Base-by-base conservation (phyloP, 2,888 invertebrate genomes). In the Leptogaster cylindrica region DNA sequence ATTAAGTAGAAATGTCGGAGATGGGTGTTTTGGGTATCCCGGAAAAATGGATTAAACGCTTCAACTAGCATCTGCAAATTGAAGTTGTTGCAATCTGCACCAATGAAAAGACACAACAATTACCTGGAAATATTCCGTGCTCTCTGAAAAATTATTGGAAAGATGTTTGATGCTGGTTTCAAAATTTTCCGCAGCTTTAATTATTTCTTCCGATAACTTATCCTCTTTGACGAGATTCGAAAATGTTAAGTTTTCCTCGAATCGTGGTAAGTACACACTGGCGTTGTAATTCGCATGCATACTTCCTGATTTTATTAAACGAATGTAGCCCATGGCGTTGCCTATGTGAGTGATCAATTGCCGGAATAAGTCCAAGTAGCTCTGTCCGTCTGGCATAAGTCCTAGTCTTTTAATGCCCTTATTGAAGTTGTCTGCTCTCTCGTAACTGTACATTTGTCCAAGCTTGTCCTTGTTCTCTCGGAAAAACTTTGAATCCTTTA, bases 251-350 rank as follows among this genome's bases (percentile, higher is more conserved):
- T 80, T 78, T 20, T 81, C 81, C 72, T 89, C 88, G 23, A 95
- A 85, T 76, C 90, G 89, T 0, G 96, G 93, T 71, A 97, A 84
- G 80, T 95, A 97, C 20, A 92, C 88, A 36, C 94, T 91, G 0
- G 95, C 93, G 78, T 93, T 92, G 5, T 95, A 92, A 76, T 94
- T 92, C 73, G 94, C 94, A 78, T 97, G 92, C 46, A 96, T 85
- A 3, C 95, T 95, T 14, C 97, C 98, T 0, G 97, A 94, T 64
- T 95, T 86, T 67, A 99, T 90, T 83, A 97, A 88, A 52, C 98
- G 86, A 3, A 99, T 92, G 77, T 97, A 97, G 2, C 97, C 97
- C 86, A 98, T 90, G 0, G 96, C 95, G 81, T 97, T 97, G 12
- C 79, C 79, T 79, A 98, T 95, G 77, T 97, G 94, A 52, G 93